Percentiles rank a stretch among this genome's conserved stretches.
Evolutionary conservation across 2,888 invertebrate species (phyloP).

Genomic region (Pollenia labialis): DNA sequence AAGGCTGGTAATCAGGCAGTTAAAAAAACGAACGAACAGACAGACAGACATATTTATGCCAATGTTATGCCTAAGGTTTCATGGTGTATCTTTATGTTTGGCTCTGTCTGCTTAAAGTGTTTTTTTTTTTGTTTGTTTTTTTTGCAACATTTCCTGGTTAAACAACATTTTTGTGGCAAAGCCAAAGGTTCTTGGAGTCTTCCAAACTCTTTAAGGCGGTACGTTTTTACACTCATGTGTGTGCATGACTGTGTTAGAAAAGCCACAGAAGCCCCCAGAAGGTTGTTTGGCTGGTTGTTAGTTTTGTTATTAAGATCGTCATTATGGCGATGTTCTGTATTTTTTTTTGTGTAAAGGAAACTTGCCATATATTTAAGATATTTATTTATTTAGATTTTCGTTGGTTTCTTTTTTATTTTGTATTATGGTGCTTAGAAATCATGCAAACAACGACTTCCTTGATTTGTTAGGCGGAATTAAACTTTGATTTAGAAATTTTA

Average conservation of each 20-base stretch:
- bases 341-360: conserved; percentile 18
- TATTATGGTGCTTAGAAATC: conserved; percentile 29
- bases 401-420: conserved; percentile 10
- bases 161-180: conserved; percentile 70
- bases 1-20: conserved; percentile 31
- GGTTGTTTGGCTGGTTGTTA: conserved; percentile 52
- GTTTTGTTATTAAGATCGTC: conserved; percentile 53
- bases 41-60: conserved; percentile 44
- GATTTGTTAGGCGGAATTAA: conserved; percentile 39
- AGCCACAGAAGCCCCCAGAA: conserved; percentile 54
- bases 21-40: neutral
- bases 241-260: neutral
- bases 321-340: conserved; percentile 41
- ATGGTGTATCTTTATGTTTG: conserved; percentile 27
- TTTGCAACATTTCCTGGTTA: conserved; percentile 73
- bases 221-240: neutral
- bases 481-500: conserved; percentile 34
- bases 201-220: neutral
- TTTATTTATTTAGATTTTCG: neutral
- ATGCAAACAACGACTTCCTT: conserved; percentile 67
- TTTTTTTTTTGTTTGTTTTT: neutral
- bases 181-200: conserved; percentile 68
- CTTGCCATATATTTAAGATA: conserved; percentile 33
- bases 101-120: conserved; percentile 2
- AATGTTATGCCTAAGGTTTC: conserved; percentile 60